phyloP scores from a whole-genome alignment of 2,113 vertebrate genomes.

The Pelobates fuscus region DNA sequence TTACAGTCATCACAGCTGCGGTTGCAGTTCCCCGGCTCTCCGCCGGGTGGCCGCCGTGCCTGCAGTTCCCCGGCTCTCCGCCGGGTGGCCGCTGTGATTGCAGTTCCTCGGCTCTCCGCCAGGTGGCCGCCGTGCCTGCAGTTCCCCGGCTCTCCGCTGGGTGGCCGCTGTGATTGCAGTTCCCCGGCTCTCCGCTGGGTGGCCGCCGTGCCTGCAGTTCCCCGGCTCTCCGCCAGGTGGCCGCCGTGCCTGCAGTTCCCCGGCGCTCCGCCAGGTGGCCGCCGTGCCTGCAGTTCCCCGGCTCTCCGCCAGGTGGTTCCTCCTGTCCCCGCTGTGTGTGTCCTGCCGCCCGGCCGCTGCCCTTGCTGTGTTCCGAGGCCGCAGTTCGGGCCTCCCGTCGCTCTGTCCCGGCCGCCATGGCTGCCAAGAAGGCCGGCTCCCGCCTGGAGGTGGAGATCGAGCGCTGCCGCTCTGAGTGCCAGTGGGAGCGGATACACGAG shows the following conservation, averaged over 20 bases:
- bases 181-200: too few relatives aligned
- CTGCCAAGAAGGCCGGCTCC: constrained; percentile 87
- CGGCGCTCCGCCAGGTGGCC: too few relatives aligned
- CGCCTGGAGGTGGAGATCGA: constrained; percentile 92
- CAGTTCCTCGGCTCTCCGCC: too few relatives aligned
- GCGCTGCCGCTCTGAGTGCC: constrained; percentile 85
- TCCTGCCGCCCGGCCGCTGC: background rate
- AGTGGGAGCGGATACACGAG: constrained; percentile 91
- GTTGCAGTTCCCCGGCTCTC: background rate
- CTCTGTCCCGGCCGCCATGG: constrained; percentile 69
- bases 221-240: too few relatives aligned
- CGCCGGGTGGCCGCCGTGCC: background rate
- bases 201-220: too few relatives aligned
- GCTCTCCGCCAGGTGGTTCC: constrained; percentile 57
- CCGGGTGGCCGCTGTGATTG: background rate
- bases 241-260: too few relatives aligned
- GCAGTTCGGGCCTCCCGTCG: constrained; percentile 34
- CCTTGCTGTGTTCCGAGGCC: background rate
- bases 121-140: constrained; percentile 30
- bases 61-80: background rate
- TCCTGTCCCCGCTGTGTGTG: constrained; percentile 15
- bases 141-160: too few relatives aligned
- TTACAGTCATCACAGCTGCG: too few relatives aligned
- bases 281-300: constrained; percentile 23
- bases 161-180: too few relatives aligned